phyloP scores from a whole-genome alignment of 2,888 invertebrate species.

The Idaea aversata region DNA sequence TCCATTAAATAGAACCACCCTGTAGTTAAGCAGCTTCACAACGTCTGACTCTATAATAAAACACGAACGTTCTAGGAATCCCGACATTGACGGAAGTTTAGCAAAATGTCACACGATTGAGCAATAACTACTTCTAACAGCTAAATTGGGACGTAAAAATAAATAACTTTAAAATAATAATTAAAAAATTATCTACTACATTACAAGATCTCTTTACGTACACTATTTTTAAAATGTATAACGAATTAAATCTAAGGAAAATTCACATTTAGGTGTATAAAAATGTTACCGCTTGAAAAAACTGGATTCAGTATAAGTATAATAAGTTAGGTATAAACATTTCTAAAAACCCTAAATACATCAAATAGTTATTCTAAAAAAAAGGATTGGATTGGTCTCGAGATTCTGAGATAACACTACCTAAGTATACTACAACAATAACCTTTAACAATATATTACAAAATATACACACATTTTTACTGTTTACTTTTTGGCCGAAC shows the following conservation, averaged over 20 bases:
- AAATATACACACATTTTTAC: constrained; percentile 64
- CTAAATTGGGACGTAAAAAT: constrained; percentile 47
- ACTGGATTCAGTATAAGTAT: constrained; percentile 66
- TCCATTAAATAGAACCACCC: no score
- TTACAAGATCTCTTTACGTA: constrained; percentile 46
- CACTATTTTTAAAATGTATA: constrained; percentile 45
- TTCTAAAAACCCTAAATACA: constrained; percentile 69
- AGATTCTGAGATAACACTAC: constrained; percentile 65
- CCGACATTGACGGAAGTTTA: constrained; percentile 19
- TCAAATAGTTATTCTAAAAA: constrained; percentile 69
- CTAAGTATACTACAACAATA: constrained; percentile 55
- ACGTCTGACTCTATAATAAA: no score
- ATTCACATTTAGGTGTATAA: constrained; percentile 72
- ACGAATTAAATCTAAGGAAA: constrained; percentile 61
- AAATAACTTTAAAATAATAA: constrained; percentile 33
- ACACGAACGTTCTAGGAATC: neutral
- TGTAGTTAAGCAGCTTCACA: no score
- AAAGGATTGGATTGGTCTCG: constrained; percentile 75
- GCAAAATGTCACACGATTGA: constrained; percentile 59
- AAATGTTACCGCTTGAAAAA: constrained; percentile 62
- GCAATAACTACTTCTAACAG: constrained; percentile 55
- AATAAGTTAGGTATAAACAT: constrained; percentile 62
- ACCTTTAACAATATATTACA: constrained; percentile 71
- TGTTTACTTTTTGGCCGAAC: constrained; percentile 27
- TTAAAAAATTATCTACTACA: constrained; percentile 32